Evolutionary conservation across 2,113 vertebrate species (phyloP).

Genomic region (Alligator sinensis): DNA sequence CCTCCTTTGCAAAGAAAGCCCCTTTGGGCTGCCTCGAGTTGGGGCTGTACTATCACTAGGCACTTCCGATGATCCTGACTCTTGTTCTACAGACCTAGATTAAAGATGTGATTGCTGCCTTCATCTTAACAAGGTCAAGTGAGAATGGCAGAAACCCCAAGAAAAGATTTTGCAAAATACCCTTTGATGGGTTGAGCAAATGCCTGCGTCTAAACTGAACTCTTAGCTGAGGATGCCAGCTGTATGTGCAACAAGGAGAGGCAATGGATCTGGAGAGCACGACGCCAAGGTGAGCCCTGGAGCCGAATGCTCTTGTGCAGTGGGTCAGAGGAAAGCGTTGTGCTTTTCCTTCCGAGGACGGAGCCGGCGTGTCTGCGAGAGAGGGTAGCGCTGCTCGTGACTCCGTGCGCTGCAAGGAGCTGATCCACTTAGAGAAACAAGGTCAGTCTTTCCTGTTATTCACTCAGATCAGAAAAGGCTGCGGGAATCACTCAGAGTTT

Average conservation of each 20-base stretch:
- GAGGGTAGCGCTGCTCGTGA: accelerated
- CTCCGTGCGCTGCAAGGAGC: accelerated
- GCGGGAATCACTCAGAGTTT: not conserved
- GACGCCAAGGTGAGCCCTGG: accelerated
- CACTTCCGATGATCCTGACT: not conserved
- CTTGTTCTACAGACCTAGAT: constrained; percentile 33
- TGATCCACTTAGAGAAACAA: not conserved
- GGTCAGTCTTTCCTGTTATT: not conserved
- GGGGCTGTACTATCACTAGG: constrained; percentile 8
- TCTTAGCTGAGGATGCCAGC: not conserved
- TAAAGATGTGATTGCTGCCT: constrained; percentile 59
- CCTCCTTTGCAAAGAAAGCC: not conserved
- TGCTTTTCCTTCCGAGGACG: too few species aligned
- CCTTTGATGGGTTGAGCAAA: not conserved
- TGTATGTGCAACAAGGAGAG: accelerated
- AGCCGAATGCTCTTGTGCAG: accelerated
- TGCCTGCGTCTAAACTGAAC: accelerated
- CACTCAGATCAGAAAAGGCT: not conserved
- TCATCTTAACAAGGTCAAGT: constrained; percentile 51
- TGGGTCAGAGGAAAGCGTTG: not conserved
- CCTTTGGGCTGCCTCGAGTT: not conserved
- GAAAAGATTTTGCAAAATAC: not conserved
- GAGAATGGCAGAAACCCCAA: not conserved
- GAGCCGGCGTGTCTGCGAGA: not conserved
- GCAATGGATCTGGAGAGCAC: accelerated